Evolutionary conservation across 2,888 invertebrate genomes (phyloP).

Genomic region (Ptychoptera albimana): DNA sequence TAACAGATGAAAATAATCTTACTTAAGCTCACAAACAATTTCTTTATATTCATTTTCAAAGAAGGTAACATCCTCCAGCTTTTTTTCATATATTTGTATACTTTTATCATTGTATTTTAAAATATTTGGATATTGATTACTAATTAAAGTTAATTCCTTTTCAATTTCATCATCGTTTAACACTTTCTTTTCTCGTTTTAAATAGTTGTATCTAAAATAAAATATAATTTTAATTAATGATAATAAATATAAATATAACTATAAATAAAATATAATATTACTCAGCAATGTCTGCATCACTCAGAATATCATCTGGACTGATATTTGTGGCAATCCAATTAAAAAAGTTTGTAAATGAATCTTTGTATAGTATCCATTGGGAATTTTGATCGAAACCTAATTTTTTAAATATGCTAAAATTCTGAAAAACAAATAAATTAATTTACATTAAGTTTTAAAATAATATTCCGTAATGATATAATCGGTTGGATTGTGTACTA

Average conservation of each 20-base stretch:
- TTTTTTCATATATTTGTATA: background rate
- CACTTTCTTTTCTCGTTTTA: no score
- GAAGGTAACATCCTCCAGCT: background rate
- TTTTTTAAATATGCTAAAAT: background rate
- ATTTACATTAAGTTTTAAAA: no score
- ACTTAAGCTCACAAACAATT: background rate
- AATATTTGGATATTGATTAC: background rate
- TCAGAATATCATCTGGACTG: background rate
- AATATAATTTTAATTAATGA: no score
- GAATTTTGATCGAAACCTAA: background rate
- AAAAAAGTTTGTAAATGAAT: background rate
- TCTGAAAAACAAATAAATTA: background rate
- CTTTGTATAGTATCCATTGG: background rate
- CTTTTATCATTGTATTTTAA: background rate
- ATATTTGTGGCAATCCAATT: background rate
- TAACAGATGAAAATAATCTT: background rate
- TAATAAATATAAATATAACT: no score
- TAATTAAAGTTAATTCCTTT: background rate
- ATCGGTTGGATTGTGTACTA: no score
- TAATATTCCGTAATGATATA: no score
- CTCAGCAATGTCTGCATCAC: background rate
- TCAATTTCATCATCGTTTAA: no score
- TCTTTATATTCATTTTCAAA: background rate
- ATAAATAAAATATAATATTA: background rate
- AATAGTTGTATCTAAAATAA: no score